A percentile compares a stretch with the other conserved stretches of the same genome.
Evolutionary conservation across 2,797 vertebrate genomes (phyloP).

Genomic region (Morelia viridis): DNA sequence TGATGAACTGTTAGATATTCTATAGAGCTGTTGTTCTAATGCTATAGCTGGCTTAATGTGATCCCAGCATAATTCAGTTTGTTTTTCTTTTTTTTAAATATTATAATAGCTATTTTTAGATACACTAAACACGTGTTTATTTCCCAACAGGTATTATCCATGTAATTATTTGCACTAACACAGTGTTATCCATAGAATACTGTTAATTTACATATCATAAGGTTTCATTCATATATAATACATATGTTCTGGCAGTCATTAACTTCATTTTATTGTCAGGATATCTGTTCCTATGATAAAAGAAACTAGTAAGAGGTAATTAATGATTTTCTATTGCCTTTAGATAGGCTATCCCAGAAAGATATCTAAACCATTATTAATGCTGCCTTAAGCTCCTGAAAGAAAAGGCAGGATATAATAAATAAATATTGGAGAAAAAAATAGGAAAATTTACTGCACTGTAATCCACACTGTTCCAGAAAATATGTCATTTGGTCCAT

Average conservation of each 20-base stretch:
- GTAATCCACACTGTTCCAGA: not conserved
- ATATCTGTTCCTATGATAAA: not conserved
- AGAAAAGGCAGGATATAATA: not conserved
- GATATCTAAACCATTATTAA: not conserved
- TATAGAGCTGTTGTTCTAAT: slow-evolving; percentile 11
- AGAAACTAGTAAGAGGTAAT: not conserved
- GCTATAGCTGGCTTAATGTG: slow-evolving; percentile 19
- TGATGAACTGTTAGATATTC: slow-evolving; percentile 12
- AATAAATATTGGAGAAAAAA: too few relatives aligned
- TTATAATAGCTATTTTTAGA: slow-evolving; percentile 15
- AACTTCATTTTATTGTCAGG: not conserved
- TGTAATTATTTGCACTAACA: not conserved
- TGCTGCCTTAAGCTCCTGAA: not conserved
- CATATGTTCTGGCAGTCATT: not conserved
- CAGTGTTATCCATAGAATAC: not conserved
- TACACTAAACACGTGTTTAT: not conserved
- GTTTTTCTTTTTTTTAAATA: not conserved
- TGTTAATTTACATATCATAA: not conserved
- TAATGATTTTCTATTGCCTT: not conserved
- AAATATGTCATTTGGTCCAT: too few relatives aligned
- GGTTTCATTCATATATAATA: not conserved
- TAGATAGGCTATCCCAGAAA: not conserved
- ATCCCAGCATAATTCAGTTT: not conserved
- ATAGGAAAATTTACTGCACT: not conserved
- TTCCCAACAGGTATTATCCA: not conserved